Evolutionary conservation across 2,888 invertebrate genomes (phyloP).

Genomic region (Cerastis leucographa): DNA sequence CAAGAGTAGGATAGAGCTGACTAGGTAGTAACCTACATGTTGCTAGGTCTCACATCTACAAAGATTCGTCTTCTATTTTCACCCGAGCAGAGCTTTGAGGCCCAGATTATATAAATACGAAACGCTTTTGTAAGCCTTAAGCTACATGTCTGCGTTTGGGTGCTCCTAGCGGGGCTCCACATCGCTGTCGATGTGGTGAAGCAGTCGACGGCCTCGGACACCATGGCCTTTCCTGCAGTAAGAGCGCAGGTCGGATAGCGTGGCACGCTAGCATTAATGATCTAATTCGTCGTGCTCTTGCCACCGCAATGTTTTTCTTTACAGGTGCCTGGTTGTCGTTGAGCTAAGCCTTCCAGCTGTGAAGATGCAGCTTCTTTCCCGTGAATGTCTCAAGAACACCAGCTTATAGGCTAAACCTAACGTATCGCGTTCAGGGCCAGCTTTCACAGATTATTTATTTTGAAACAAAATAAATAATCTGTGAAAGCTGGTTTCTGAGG

Average conservation of each 20-base stretch:
- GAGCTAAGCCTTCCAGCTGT: background rate
- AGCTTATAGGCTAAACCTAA: background rate
- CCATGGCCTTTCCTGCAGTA: too few species aligned
- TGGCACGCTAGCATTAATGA: too few species aligned
- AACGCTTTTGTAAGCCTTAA: background rate
- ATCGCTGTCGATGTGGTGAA: too few species aligned
- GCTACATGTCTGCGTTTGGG: too few species aligned
- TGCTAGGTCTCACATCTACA: background rate
- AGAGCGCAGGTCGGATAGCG: too few species aligned
- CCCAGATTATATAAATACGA: background rate
- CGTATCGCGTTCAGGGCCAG: constrained; percentile 5
- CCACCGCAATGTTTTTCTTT: background rate
- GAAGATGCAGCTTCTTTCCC: constrained; percentile 4
- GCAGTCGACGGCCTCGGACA: too few species aligned
- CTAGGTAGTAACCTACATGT: background rate
- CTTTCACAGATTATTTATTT: constrained; percentile 50
- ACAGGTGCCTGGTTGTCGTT: background rate
- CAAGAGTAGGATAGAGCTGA: background rate
- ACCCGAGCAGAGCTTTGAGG: background rate
- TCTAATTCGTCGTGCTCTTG: too few species aligned
- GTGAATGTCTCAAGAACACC: background rate
- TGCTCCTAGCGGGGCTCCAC: too few species aligned
- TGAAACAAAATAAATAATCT: constrained; percentile 42
- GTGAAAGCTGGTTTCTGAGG: constrained; percentile 43
- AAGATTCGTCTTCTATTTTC: background rate